Conservation (phyloP, 2,888 invertebrate species). For the Pseudanteris insignis region DNA sequence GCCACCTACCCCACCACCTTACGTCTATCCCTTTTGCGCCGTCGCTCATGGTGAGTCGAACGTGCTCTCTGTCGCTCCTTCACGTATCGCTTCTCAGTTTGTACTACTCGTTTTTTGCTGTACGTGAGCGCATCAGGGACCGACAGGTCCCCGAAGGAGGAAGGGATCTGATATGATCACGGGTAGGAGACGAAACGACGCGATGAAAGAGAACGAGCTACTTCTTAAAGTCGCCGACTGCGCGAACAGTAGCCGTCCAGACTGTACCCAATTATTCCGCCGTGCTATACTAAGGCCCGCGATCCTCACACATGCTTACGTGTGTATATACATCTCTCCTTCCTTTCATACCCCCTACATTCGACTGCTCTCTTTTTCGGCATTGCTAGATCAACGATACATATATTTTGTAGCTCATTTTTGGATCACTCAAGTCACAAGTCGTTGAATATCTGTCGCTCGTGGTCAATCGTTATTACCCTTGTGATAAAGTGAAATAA, state of each 20-base stretch:
- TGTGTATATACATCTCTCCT: conserved; percentile 4
- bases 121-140: conserved; percentile 14
- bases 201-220: conserved; percentile 39
- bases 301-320: conserved; percentile 45
- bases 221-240: conserved; percentile 63
- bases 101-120: conserved; percentile 13
- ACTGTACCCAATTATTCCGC: conserved; percentile 65
- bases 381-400: too few species aligned
- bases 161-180: conserved; percentile 33
- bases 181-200: conserved; percentile 37
- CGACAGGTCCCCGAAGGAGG: conserved; percentile 13
- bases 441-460: too few species aligned
- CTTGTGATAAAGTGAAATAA: too few species aligned
- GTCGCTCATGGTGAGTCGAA: too few species aligned
- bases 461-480: too few species aligned
- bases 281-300: conserved; percentile 65
- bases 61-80: neutral
- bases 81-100: neutral
- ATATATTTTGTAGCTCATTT: too few species aligned
- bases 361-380: conserved; percentile 1
- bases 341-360: conserved; percentile 2
- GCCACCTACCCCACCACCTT: too few species aligned
- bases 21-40: neutral
- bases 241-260: conserved; percentile 62
- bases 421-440: too few species aligned